Conservation (phyloP, 2,888 invertebrate species). For the Amblyjoppa proteus region DNA sequence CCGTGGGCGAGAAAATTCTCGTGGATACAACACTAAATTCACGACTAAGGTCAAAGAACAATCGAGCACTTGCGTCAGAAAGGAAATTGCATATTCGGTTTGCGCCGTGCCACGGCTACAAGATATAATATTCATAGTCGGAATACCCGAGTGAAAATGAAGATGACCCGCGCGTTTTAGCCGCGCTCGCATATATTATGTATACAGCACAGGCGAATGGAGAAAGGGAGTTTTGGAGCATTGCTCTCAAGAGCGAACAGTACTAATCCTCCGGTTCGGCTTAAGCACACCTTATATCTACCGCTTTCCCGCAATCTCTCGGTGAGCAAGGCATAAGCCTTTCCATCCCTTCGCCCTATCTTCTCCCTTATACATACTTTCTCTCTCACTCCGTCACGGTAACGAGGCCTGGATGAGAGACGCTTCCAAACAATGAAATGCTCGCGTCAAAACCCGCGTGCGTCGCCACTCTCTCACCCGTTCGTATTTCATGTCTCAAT, state of each 20-base stretch:
- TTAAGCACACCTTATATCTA: constrained; percentile 76
- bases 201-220: neutral
- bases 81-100: neutral
- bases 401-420: constrained; percentile 62
- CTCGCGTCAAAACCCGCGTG: constrained; percentile 78
- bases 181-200: constrained; percentile 1
- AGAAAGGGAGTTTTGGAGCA: constrained; percentile 53
- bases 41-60: neutral
- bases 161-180: constrained; percentile 10
- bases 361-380: constrained; percentile 36
- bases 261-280: constrained; percentile 80
- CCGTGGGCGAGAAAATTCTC: constrained; percentile 42
- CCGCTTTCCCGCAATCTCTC: constrained; percentile 59
- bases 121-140: constrained; percentile 14
- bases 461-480: constrained; percentile 72
- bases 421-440: constrained; percentile 81
- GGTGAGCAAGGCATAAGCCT: constrained; percentile 73
- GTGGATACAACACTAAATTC: constrained; percentile 36
- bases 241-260: constrained; percentile 76
- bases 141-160: constrained; percentile 23
- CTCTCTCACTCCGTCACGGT: constrained; percentile 56
- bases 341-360: constrained; percentile 61
- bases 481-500: constrained; percentile 83
- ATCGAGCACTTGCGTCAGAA: neutral
- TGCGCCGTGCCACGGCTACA: neutral